Evolutionary conservation across 2,113 vertebrate species (phyloP).

Genomic region (Synchiropus splendidus): DNA sequence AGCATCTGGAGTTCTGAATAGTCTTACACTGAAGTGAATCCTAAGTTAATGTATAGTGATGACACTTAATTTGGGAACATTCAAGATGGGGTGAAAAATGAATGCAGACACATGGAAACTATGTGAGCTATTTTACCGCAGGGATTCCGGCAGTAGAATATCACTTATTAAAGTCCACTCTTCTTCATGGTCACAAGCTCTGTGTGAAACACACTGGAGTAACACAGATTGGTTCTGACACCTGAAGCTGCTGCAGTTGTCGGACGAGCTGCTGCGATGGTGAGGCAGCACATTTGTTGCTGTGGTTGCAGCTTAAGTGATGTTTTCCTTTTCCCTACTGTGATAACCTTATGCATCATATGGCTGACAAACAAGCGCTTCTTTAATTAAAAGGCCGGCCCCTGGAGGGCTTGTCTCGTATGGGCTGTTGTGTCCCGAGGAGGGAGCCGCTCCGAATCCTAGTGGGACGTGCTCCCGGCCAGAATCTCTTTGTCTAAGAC

Average conservation of each 20-base stretch:
- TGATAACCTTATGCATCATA: constrained; percentile 46
- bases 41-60: no score
- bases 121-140: no score
- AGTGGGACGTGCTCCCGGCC: constrained; percentile 35
- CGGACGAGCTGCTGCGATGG: constrained; percentile 24
- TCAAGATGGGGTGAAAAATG: no score
- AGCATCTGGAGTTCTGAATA: no score
- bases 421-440: constrained; percentile 36
- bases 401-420: constrained; percentile 34
- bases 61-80: no score
- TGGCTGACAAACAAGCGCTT: constrained; percentile 48
- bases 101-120: no score
- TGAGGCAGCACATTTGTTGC: constrained; percentile 50
- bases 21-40: no score
- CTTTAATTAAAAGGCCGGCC: constrained; percentile 56
- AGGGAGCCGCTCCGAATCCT: constrained; percentile 51
- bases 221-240: constrained; percentile 21
- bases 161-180: no score
- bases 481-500: constrained; percentile 29
- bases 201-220: no score
- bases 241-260: constrained; percentile 8
- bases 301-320: constrained; percentile 33
- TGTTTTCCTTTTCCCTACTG: constrained; percentile 33
- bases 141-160: no score
- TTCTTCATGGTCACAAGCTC: no score